phyloP scores from a whole-genome alignment of 2,797 vertebrate genomes.

The Malurus leucopterus region DNA sequence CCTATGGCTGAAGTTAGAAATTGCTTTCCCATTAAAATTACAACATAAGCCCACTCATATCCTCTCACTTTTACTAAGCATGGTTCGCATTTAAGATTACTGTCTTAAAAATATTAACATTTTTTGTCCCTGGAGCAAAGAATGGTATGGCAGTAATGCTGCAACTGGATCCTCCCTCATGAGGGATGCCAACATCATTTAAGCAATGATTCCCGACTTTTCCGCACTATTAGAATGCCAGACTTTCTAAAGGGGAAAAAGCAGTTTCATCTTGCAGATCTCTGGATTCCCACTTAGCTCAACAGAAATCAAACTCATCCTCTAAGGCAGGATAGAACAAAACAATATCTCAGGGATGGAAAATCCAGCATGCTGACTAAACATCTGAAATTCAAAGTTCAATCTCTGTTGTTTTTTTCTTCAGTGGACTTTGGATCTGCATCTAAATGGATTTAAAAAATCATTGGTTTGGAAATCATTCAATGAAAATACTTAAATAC shows the following conservation, averaged over 20 bases:
- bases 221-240: not conserved
- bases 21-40: not conserved
- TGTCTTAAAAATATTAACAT: not conserved
- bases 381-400: constrained; percentile 43
- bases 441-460: not conserved
- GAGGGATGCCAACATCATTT: not conserved
- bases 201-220: not conserved
- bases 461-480: not conserved
- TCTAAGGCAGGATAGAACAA: not conserved
- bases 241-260: not conserved
- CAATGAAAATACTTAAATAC: not conserved
- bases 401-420: not conserved
- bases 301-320: not conserved
- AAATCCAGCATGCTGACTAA: constrained; percentile 31
- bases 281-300: not conserved
- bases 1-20: not conserved
- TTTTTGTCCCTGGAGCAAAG: not conserved
- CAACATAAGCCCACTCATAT: not conserved
- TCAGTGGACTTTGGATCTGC: not conserved
- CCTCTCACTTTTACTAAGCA: not conserved
- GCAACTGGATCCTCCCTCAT: not conserved
- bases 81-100: not conserved
- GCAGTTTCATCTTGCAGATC: not conserved
- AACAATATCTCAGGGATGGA: not conserved
- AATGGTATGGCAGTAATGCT: not conserved